Evolutionary conservation across 1,140 invertebrate genomes (phyloP), one percentile per base, ranked within the genome.

Genomic region (Drosophila suzukii): DNA sequence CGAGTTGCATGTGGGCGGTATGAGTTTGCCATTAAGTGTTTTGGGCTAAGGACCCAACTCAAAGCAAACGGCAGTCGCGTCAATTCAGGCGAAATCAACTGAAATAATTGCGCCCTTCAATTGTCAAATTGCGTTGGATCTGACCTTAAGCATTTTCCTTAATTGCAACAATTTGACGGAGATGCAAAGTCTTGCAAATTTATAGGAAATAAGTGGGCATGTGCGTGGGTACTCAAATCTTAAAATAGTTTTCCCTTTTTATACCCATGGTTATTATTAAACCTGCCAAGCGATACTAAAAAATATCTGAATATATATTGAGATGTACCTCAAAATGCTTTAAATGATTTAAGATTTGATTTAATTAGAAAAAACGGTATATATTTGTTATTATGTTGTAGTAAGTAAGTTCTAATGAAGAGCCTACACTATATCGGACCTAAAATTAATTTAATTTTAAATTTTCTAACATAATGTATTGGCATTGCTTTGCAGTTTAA

Each of bases 71-170:
- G 36, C 44, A 63, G 63, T 36, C 36, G 58, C 46, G 58, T 67
- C 58, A 41, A 63, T 63, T 62, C 17, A 4, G 4, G 46, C 17
- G 27, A 50, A 67, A 50, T 67, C 63, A 67, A 51, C 34, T 34
- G 63, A 43, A 65, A 67, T 67, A 67, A 67, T 66, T 66, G 58
- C 34, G 44, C 11, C 32, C 55, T 36, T 63, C 58, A 24, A 39
- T 65, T 41, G 46, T 20, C 11, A 30, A 46, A 44, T 36, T 24
- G 17, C 54, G 39, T 32, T 30, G 39, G 15, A 17, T 32, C 2
- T 20, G 15, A 24, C 50, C 50, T 27, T 15, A 13, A 17, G 39
- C 17, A 44, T 55, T 44, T 15, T 8, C 6, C 17, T 11, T 55
- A 62, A 62, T 62, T 62, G 46, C 58, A 51, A 32, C 11, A 8